phyloP scores from a whole-genome alignment of 2,113 vertebrate species.

The Triplophysa dalaica region DNA sequence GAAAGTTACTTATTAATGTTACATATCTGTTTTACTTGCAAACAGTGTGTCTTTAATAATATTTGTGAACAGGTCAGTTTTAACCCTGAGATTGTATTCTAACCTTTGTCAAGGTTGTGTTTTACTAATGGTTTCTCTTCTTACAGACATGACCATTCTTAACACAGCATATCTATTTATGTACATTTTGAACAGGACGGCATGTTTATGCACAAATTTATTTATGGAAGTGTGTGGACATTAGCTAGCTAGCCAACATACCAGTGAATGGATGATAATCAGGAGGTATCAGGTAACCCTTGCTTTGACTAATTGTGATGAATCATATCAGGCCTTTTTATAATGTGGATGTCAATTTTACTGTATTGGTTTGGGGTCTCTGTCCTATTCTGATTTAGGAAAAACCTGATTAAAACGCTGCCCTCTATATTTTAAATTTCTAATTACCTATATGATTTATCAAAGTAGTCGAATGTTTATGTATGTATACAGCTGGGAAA shows the following conservation, averaged over 20 bases:
- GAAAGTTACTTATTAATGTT: not conserved
- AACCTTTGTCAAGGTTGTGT: constrained; percentile 23
- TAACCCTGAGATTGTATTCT: constrained; percentile 13
- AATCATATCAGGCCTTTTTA: constrained; percentile 17
- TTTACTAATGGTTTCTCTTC: constrained; percentile 13
- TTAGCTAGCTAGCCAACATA: constrained; percentile 15
- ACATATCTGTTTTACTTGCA: not conserved
- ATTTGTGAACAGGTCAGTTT: not conserved
- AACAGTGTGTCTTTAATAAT: not conserved
- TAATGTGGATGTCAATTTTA: not conserved
- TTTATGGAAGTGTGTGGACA: constrained; percentile 12
- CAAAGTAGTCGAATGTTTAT: not conserved
- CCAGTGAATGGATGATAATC: not conserved
- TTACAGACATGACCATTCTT: not conserved
- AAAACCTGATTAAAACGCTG: not conserved
- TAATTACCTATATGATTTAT: not conserved
- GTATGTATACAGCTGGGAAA: too few relatives aligned
- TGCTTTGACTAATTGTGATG: not conserved
- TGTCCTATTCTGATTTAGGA: not conserved
- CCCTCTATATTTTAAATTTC: not conserved
- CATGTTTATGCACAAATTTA: constrained; percentile 28
- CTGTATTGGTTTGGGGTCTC: not conserved
- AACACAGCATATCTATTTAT: constrained; percentile 18
- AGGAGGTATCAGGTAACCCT: not conserved
- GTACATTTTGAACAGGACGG: constrained; percentile 9